Conservation (phyloP, 2,113 vertebrate species). For the Axis porcinus region DNA sequence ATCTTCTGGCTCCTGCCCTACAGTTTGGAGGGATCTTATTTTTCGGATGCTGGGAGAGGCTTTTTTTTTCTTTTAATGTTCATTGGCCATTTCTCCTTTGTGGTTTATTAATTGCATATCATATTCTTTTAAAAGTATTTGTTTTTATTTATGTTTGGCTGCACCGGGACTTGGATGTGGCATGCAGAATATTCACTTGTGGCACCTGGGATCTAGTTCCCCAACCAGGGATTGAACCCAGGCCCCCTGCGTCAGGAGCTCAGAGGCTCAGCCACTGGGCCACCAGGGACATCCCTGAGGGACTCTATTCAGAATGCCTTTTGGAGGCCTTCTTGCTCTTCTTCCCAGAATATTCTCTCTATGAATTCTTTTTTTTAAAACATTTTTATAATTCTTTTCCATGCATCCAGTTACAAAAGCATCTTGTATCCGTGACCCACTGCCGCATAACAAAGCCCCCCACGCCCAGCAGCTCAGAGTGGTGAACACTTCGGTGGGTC, state of each 20-base stretch:
- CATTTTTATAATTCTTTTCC: not conserved
- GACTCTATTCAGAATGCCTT: not conserved
- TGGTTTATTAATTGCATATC: not conserved
- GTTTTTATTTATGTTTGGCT: not conserved
- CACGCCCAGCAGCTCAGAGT: not conserved
- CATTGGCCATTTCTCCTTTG: not conserved
- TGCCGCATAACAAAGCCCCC: accelerated
- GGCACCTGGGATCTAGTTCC: not conserved
- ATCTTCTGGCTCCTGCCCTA: not conserved
- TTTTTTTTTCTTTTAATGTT: not conserved
- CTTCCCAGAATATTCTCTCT: not conserved
- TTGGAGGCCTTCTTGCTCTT: not conserved
- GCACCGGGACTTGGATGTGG: not conserved
- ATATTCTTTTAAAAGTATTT: not conserved
- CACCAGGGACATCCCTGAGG: not conserved
- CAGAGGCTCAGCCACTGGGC: not conserved
- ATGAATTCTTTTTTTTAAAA: not conserved
- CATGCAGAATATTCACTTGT: not conserved
- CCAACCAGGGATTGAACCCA: not conserved
- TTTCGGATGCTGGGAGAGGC: not conserved
- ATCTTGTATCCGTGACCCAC: accelerated
- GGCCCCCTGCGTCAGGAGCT: not conserved
- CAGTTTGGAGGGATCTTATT: too few relatives aligned
- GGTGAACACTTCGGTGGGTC: accelerated
- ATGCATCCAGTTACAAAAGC: not conserved